These are phyloP conservation scores for Podarcis muralis DNA, from an alignment of 2,113 vertebrate species.

Conservation along the genomic window DNA sequence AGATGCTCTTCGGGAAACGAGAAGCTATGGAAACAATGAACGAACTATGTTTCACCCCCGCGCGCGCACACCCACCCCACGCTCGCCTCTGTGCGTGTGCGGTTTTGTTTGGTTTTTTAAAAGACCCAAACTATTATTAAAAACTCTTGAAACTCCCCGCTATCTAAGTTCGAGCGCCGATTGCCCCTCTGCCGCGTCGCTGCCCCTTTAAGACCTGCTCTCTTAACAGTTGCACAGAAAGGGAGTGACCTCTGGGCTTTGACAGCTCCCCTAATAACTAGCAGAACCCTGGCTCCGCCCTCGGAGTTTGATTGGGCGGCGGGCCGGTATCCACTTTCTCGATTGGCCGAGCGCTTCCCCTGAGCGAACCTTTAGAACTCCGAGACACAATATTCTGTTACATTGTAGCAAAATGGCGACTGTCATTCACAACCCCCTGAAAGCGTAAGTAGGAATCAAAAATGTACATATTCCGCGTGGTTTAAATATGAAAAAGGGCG, in stretches of 20 bases:
- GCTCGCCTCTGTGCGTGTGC: slow-evolving; percentile 25
- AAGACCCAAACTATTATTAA: not conserved
- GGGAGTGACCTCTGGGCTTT: slow-evolving; percentile 97
- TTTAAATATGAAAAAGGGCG: slow-evolving; percentile 84
- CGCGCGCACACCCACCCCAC: not conserved
- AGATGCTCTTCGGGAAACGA: slow-evolving; percentile 32
- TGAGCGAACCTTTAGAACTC: slow-evolving; percentile 91
- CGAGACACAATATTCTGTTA: slow-evolving; percentile 96
- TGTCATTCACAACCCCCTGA: slow-evolving; percentile 99
- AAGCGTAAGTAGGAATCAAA: slow-evolving; percentile 95
- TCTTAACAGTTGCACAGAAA: slow-evolving; percentile 77
- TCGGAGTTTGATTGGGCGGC: slow-evolving; percentile 77
- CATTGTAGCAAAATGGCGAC: slow-evolving; percentile 99
- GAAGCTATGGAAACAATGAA: slow-evolving; percentile 38
- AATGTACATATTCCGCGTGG: slow-evolving; percentile 84
- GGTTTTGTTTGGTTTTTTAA: slow-evolving; percentile 2
- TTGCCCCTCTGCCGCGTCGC: slow-evolving; percentile 19
- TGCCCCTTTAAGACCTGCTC: slow-evolving; percentile 81
- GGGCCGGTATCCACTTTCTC: slow-evolving; percentile 75
- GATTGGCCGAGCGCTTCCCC: slow-evolving; percentile 84
- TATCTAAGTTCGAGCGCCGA: not conserved
- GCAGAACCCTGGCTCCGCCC: slow-evolving; percentile 81
- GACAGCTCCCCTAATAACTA: slow-evolving; percentile 97
- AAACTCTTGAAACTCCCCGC: not conserved
- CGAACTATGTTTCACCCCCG: slow-evolving; percentile 19